Evolutionary conservation across 2,113 vertebrate species (phyloP), one percentile per base, ranked within the genome.

Genomic region (Hydropotes inermis): DNA sequence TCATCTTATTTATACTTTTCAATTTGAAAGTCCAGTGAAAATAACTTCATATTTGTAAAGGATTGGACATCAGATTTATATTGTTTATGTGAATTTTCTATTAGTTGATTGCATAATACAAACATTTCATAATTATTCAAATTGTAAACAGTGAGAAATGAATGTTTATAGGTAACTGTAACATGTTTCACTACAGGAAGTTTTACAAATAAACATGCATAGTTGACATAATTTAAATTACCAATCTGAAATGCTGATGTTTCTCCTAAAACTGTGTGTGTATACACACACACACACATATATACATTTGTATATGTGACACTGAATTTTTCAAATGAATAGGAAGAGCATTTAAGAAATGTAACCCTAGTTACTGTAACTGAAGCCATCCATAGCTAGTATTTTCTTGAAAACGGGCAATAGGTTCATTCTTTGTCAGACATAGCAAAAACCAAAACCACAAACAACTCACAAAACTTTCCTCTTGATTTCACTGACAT

Each of bases 1-100:
- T 97, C 94, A 57, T 97, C 36, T 50, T 97, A 54, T 98, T 98
- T 96, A 89, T 95, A 97, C 88, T 85, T 1, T 67, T 84, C 30
- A 93, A 1, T 95, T 95, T 92, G 95, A 93, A 96, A 88, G 93
- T 64, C 58, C n/a, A 23, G 85, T 78, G 86, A 54, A 90, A 30
- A 91, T 61, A 50, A 30, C 89, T 94, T 95, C 89, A 6, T 95
- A 89, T 97, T 95, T 98, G 89, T 98, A 93, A 93, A 91, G 87
- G 92, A 91, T 55, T 5, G 54, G 84, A 67, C 89, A 93, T 95
- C 61, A 39, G 23, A 64, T 98, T 95, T 96, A 30, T 97, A 78
- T 97, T 94, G 92, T 97, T 93, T 45, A 28, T 78, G 64, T 93
- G 79, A 93, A 67, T 95, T 88, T 93, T 84, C 76, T 97, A 50